phyloP scores from a whole-genome alignment of 2,797 vertebrate genomes.

The Myripristis murdjan region DNA sequence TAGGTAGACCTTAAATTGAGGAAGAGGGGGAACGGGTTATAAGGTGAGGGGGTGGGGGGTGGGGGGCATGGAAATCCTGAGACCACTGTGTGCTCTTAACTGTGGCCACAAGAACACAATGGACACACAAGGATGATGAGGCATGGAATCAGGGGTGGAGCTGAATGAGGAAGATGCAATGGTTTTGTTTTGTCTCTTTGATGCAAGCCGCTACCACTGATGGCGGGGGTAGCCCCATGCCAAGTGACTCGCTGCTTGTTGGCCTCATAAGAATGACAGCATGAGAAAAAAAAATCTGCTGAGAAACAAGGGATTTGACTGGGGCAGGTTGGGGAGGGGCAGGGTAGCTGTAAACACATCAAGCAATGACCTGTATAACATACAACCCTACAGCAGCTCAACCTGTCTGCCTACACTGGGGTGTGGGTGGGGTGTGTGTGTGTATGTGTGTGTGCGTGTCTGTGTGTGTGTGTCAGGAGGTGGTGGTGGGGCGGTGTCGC shows the following conservation, averaged over 20 bases:
- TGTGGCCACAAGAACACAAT: constrained; percentile 77
- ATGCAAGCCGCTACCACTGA: constrained; percentile 65
- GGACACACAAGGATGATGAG: constrained; percentile 71
- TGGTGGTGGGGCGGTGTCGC: too few relatives aligned
- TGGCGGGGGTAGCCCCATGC: constrained; percentile 69
- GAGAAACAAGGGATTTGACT: constrained; percentile 53
- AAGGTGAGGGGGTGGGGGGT: constrained; percentile 7
- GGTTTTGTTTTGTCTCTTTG: constrained; percentile 66
- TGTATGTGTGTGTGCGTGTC: too few relatives aligned
- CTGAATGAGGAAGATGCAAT: constrained; percentile 71
- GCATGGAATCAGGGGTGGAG: constrained; percentile 52
- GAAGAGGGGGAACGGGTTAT: constrained; percentile 45
- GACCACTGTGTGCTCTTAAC: constrained; percentile 83
- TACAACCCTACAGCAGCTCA: constrained; percentile 75
- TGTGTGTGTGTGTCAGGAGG: too few relatives aligned
- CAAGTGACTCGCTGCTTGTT: constrained; percentile 64
- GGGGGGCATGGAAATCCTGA: constrained; percentile 82
- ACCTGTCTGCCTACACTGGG: constrained; percentile 57
- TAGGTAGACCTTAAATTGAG: constrained; percentile 67
- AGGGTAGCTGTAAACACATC: constrained; percentile 75
- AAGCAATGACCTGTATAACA: constrained; percentile 75
- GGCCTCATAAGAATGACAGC: constrained; percentile 56
- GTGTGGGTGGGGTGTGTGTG: too few relatives aligned
- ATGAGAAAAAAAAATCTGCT: constrained; percentile 63
- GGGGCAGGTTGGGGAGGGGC: constrained; percentile 46